A percentile compares a stretch with the other conserved stretches of the same genome.
Conservation (phyloP, 2,797 vertebrate species). For the Poeciliopsis infans region DNA sequence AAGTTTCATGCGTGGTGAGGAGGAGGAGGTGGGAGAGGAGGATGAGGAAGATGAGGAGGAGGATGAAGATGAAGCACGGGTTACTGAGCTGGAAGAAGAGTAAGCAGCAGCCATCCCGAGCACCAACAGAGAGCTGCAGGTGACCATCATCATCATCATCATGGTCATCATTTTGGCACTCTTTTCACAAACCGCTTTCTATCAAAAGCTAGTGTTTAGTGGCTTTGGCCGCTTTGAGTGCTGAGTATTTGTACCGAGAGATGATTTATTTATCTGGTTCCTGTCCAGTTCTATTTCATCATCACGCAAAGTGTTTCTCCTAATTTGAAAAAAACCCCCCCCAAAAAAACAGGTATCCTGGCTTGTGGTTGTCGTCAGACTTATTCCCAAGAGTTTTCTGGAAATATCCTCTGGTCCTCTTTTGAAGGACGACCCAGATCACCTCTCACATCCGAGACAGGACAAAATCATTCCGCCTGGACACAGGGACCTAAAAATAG, state of each 20-base stretch:
- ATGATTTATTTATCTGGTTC: constrained; percentile 1
- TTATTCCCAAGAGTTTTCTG: constrained; percentile 15
- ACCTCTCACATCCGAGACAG: constrained; percentile 58
- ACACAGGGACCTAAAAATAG: constrained; percentile 62
- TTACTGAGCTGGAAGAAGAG: constrained; percentile 52
- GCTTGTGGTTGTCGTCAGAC: constrained; percentile 8
- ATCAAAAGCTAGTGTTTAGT: neutral
- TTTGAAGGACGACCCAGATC: constrained; percentile 29
- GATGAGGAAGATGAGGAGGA: constrained; percentile 31
- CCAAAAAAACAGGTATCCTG: neutral
- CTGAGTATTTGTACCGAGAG: neutral
- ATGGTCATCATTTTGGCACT: constrained; percentile 71
- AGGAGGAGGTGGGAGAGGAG: constrained; percentile 56
- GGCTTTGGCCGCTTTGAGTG: neutral
- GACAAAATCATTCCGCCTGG: constrained; percentile 50
- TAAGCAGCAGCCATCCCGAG: constrained; percentile 71
- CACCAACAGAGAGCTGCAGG: constrained; percentile 74
- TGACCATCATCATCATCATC: constrained; percentile 74
- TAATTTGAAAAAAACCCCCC: neutral
- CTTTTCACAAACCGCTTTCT: constrained; percentile 2
- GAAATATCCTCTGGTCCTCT: constrained; percentile 14
- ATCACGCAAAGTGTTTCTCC: neutral
- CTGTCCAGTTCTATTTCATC: neutral
- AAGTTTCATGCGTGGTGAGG: constrained; percentile 85
- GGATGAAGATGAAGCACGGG: constrained; percentile 35